Base-by-base conservation (phyloP, 2,797 vertebrate species). In the Chrosomus eos region DNA sequence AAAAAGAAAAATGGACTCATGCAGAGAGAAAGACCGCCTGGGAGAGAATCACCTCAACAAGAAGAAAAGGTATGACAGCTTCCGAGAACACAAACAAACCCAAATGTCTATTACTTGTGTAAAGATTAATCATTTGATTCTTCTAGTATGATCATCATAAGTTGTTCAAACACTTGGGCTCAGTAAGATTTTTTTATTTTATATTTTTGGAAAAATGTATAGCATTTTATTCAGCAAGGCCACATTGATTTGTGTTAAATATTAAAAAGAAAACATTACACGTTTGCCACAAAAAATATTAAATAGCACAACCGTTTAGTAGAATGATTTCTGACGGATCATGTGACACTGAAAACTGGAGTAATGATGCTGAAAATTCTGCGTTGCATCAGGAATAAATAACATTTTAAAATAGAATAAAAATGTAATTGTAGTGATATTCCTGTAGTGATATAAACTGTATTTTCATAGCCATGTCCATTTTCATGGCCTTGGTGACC, bases 1-100 rank as follows among this genome's bases (percentile, higher is more conserved):
- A 94, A 88, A 90, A 95, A 92, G 89, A 95, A 87, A 86, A 96
- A 95, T 79, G 93, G 94, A 70, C 88, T 95, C 72, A 92, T 93
- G 88, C 92, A 91, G 51, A 92, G 94, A 91, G 94, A 94, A 87
- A 92, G 93, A 74, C 95, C 95, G 9, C 93, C 94, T 85, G 95
- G 95, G 81, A 91, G 93, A 71, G 95, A 96, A 91, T 93, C 95
- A 66, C 91, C 93, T 89, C 91, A 90, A 86, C 92, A 93, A 90
- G 94, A 94, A 82, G 79, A 88, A 92, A 85, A 89, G 88, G 88
- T 89, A 85, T 9, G 62, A 16, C 31, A 23, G 51, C 40, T 72
- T 67, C 7, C 21, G 68, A 43, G 58, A 13, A 33, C 48, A 84
- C 10, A 51, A 33, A 48, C 31, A 55, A 33, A 80, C 38, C 8